These are phyloP conservation scores for Cancer borealis DNA, from an alignment of 2,888 invertebrate genomes.

Conservation along the genomic window DNA sequence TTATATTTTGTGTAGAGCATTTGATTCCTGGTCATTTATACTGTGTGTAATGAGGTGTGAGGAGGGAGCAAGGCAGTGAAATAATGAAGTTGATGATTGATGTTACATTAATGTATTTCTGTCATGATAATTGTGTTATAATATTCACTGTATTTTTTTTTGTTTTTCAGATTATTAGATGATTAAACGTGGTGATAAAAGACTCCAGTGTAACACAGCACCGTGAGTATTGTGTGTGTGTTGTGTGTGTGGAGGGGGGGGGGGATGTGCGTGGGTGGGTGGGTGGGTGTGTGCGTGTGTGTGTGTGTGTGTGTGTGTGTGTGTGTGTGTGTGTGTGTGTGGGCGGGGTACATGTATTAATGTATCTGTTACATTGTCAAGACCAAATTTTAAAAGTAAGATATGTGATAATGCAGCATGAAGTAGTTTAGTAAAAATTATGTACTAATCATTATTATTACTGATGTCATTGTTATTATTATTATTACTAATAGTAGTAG, in stretches of 20 bases:
- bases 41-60: not conserved
- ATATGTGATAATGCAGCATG: too few species aligned
- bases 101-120: not conserved
- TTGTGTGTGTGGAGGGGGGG: too few species aligned
- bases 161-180: slow-evolving; percentile 60
- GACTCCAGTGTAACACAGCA: slow-evolving; percentile 66
- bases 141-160: not conserved
- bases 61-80: not conserved
- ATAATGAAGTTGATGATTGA: not conserved
- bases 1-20: too few species aligned
- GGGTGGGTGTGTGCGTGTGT: not conserved
- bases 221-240: slow-evolving; percentile 57
- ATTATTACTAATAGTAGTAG: too few species aligned
- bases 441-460: too few species aligned
- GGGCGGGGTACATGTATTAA: too few species aligned
- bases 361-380: not conserved
- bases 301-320: not conserved
- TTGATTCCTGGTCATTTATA: too few species aligned
- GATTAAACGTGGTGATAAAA: slow-evolving; percentile 54
- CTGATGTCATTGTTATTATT: not conserved
- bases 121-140: not conserved
- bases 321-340: not conserved
- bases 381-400: too few species aligned
- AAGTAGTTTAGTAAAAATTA: too few species aligned
- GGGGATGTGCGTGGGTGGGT: not conserved